Percentiles rank a stretch among this genome's conserved stretches.
Evolutionary conservation across 2,797 vertebrate species (phyloP).

Genomic region (Smutsia temminckii): DNA sequence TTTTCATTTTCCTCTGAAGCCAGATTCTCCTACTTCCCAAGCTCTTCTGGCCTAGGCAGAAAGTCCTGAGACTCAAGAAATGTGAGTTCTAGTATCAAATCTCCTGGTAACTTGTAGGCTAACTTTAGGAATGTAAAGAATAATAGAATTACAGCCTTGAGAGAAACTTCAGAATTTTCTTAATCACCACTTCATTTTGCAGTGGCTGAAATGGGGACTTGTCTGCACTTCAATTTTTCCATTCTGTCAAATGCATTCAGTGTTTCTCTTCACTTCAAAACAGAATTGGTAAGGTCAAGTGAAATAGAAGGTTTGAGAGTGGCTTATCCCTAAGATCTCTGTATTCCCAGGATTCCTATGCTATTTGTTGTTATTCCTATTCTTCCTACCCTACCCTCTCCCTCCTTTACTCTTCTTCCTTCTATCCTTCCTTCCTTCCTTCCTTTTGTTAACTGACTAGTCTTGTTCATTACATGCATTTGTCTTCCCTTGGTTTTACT

Average conservation of each 20-base stretch:
- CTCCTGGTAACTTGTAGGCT: background rate
- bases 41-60: background rate
- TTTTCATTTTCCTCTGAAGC: background rate
- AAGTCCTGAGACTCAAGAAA: slow-evolving; percentile 25
- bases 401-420: background rate
- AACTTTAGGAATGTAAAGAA: background rate
- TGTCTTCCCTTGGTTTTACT: background rate
- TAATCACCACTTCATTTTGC: background rate
- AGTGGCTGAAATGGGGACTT: background rate
- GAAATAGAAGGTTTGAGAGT: background rate
- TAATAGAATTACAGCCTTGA: background rate
- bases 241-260: background rate
- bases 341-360: background rate
- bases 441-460: background rate
- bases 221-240: background rate
- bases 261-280: background rate
- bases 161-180: background rate
- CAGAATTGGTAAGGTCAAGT: background rate
- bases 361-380: background rate
- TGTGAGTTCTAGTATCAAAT: background rate
- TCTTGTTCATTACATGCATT: background rate
- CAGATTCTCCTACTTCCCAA: background rate
- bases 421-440: background rate
- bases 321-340: background rate
- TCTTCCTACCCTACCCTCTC: background rate